Conservation (phyloP, 2,113 vertebrate species). For the Hiodon tergisus region DNA sequence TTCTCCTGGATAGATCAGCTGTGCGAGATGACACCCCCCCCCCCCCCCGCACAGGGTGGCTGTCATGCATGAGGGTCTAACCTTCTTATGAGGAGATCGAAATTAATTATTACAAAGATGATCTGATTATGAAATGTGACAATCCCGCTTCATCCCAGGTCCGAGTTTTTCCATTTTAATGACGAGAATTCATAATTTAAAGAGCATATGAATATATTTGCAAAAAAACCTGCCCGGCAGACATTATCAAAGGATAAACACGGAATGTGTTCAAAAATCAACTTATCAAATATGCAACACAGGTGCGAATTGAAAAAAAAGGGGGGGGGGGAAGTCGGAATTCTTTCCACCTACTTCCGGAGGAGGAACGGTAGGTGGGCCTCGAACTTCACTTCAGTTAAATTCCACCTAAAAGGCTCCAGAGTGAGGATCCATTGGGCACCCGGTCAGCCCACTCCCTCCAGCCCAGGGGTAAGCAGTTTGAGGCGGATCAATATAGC, state of each 20-base stretch:
- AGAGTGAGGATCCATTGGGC: too few relatives aligned
- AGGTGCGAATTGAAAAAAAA: neutral
- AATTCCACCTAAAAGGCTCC: too few relatives aligned
- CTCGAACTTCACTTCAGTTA: neutral
- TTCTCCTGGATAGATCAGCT: slow-evolving; percentile 32
- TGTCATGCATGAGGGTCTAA: slow-evolving; percentile 36
- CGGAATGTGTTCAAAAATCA: slow-evolving; percentile 2
- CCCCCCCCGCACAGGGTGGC: slow-evolving; percentile 37
- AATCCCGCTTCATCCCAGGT: neutral
- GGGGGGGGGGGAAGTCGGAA: neutral
- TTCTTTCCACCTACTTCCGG: neutral
- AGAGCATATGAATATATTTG: slow-evolving; percentile 18
- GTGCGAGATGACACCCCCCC: slow-evolving; percentile 47
- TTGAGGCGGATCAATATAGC: too few relatives aligned
- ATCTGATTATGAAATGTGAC: slow-evolving; percentile 25
- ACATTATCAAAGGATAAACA: slow-evolving; percentile 19
- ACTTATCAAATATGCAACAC: slow-evolving; percentile 11
- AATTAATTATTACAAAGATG: slow-evolving; percentile 36
- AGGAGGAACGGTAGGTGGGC: neutral
- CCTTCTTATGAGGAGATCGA: slow-evolving; percentile 41
- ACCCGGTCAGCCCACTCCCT: too few relatives aligned
- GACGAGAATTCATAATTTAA: slow-evolving; percentile 15
- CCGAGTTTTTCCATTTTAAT: slow-evolving; percentile 15
- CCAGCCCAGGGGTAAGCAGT: too few relatives aligned
- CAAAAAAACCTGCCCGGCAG: slow-evolving; percentile 3